Base-by-base conservation (phyloP, 2,888 invertebrate species). In the Dicycla oo region DNA sequence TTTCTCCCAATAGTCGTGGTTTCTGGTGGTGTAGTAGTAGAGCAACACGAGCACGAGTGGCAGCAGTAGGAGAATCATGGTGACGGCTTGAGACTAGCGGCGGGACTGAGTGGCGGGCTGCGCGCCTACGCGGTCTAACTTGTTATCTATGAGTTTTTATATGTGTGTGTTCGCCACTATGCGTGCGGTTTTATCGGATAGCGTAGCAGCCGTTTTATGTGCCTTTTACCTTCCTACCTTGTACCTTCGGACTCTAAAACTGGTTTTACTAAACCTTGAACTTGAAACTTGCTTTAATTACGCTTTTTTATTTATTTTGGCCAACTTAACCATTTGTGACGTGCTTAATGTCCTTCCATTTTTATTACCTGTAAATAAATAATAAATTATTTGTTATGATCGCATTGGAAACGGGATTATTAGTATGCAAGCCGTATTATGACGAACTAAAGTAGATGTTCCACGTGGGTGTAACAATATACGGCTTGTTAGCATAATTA, bases 1-100 rank as follows among this genome's bases (percentile, higher is more conserved):
- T 72, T 91, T 90, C 2, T 77, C 67, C 94, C 94, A 94, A 71
- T 94, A 94, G 58, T 87, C 78, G 61, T 91, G 89, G 61, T 91
- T 93, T 65, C 82, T 88, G 8, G 91, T 92, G 4, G 81, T 56
- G 73, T 92, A 94, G 6, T 88, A 83, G 72, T 92, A 93, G 11
- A 91, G 11, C 0, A 85, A 64, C 11, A 87, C 62, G 8, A 86
- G 65, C 43, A 88, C 20, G 0, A 89, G 10, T 13, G 86, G 65
- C 11, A 86, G 66, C 43, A 87, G 43, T 6, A 86, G 60, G 10
- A 86, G 66, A 53, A 88, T 60, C 89, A 89, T 90, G 75, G 71
- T 87, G 60, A 23, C 53, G 15, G 43, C 49, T 67, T 58, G 54
- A 57, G 13, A 26, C 38, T 20, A n/a, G 49, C 61, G 64, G 49